Conservation (phyloP, 2,888 invertebrate species). For the Lucinisca nassula region DNA sequence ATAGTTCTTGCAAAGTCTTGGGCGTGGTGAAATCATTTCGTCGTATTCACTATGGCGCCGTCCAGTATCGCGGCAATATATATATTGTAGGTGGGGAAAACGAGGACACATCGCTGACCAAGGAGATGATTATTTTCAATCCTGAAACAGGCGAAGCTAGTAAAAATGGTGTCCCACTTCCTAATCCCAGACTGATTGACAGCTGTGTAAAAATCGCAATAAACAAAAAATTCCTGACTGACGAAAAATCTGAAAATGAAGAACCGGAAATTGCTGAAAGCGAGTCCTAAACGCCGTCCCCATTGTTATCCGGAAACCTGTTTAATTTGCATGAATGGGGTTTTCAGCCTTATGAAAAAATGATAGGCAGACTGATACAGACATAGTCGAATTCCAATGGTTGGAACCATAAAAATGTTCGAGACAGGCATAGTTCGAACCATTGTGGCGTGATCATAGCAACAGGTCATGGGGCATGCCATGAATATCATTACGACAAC, state of each 20-base stretch:
- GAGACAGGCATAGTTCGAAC: too few species aligned
- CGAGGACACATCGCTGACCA: constrained; percentile 78
- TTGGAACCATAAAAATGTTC: too few species aligned
- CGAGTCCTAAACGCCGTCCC: neutral
- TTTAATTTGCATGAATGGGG: too few species aligned
- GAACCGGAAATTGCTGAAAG: neutral
- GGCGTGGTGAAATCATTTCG: constrained; percentile 81
- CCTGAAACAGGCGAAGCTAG: constrained; percentile 75
- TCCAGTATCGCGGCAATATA: constrained; percentile 79
- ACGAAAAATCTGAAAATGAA: constrained; percentile 49
- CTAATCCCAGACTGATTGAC: constrained; percentile 81
- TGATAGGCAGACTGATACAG: too few species aligned
- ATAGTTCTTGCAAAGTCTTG: constrained; percentile 70
- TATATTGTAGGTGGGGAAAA: constrained; percentile 80
- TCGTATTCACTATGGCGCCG: constrained; percentile 81
- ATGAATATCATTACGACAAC: too few species aligned
- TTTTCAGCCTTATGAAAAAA: too few species aligned
- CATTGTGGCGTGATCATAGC: too few species aligned
- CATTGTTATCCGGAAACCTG: too few species aligned
- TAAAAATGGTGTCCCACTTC: constrained; percentile 77
- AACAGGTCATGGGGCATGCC: too few species aligned
- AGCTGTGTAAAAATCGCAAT: constrained; percentile 82
- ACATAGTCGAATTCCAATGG: too few species aligned
- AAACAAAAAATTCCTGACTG: constrained; percentile 76
- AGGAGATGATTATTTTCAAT: constrained; percentile 80